A percentile compares a stretch with the other conserved stretches of the same genome.
These are phyloP conservation scores for Leptopilina drosophilae DNA, from an alignment of 2,888 invertebrate genomes.

Conservation along the genomic window DNA sequence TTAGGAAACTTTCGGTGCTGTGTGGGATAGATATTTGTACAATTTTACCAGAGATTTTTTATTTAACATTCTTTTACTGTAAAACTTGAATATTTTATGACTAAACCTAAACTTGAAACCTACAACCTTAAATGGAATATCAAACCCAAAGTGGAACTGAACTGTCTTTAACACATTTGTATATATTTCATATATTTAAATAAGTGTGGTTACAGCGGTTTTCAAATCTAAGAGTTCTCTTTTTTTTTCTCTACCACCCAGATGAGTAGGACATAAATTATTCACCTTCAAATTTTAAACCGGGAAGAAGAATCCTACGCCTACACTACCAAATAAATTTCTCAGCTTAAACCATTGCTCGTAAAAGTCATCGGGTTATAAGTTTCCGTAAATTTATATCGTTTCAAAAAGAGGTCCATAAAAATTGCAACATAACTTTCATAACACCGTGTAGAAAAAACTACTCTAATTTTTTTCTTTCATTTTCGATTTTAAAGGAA, in stretches of 20 bases:
- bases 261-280: slow-evolving; percentile 4
- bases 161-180: too few species aligned
- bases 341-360: not conserved
- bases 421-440: not conserved
- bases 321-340: slow-evolving; percentile 1
- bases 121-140: too few species aligned
- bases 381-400: slow-evolving; percentile 1
- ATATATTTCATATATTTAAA: too few species aligned
- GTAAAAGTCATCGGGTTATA: slow-evolving; percentile 22
- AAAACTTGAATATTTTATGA: not conserved
- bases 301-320: not conserved
- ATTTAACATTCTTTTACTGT: too few species aligned
- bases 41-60: too few species aligned
- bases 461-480: too few species aligned
- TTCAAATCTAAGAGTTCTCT: not conserved
- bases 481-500: too few species aligned
- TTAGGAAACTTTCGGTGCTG: too few species aligned
- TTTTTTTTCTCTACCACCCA: not conserved
- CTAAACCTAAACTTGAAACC: too few species aligned
- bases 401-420: not conserved
- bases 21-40: too few species aligned
- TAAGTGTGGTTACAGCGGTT: not conserved
- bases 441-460: too few species aligned
- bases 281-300: not conserved
- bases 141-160: too few species aligned